Base-by-base conservation (phyloP, 2,797 vertebrate species). In the Anguilla megastoma region DNA sequence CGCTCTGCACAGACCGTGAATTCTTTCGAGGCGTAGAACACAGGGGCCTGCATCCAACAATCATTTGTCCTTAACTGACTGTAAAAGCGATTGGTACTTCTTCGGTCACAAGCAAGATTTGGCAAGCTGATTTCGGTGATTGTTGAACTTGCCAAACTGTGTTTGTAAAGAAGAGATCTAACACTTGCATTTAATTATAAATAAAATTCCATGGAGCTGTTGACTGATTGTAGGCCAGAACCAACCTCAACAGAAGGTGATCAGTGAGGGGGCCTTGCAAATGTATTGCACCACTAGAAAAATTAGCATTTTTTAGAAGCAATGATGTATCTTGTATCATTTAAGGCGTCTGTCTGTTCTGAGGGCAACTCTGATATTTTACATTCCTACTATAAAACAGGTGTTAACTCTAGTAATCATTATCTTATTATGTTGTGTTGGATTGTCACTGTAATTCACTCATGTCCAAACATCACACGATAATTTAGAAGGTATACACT, bases 21-120 rank as follows among this genome's bases (percentile, higher is more conserved):
- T 71, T 71, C 50, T 36, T 86, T 58, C n/a, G 36, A 84, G 74
- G 79, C 50, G 36, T 84, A 48, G 52, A 89, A 56, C 76, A 83
- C 45, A 66, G 88, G 45, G 45, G 36, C 45, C 27, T 71, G 69
- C 7, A 71, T 71, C 12, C 60, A 66, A 66, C n/a, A 6, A 66
- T n/a, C 24, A n/a, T 66, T n/a, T 60, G 2, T 24, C 58, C 58
- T 60, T 24, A 60, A 60, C 9, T 76, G 33, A 12, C 27, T 2
- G 30, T 36, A 71, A 71, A 71, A 71, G n/a, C n/a, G 8, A 12
- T 6, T 76, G n/a, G 1, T 36, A 33, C 30, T 36, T 76, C 36
- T 76, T 76, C 8, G n/a, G 14, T 5, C 58, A 63, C 10, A 16
- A 74, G 10, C 27, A 33, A 9, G 24, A 33, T 74, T 74, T 74